Evolutionary conservation across 2,888 invertebrate species (phyloP).

Genomic region (Pristionchus arcanus): DNA sequence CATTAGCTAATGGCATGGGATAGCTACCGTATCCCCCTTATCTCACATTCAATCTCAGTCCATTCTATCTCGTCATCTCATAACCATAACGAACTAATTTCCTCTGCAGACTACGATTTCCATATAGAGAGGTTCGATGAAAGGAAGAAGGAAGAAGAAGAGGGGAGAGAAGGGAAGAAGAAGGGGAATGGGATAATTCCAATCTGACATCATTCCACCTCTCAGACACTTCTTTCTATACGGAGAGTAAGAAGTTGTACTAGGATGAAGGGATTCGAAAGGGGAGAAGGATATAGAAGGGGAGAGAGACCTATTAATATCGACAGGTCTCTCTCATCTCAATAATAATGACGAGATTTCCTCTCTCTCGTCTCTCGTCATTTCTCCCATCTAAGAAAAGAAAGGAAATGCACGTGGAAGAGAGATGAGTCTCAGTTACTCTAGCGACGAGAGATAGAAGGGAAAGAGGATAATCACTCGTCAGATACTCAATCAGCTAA

Average conservation of each 20-base stretch:
- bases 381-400: not conserved
- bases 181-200: constrained; percentile 5
- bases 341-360: constrained; percentile 31
- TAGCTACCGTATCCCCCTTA: too few species aligned
- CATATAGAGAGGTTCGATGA: not conserved
- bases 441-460: not conserved
- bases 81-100: constrained; percentile 13
- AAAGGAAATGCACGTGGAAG: not conserved
- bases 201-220: constrained; percentile 32
- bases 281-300: not conserved
- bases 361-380: not conserved
- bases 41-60: too few species aligned
- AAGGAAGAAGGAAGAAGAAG: not conserved
- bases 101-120: not conserved
- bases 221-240: constrained; percentile 1
- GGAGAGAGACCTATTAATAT: constrained; percentile 7
- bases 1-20: too few species aligned
- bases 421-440: not conserved
- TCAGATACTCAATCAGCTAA: not conserved
- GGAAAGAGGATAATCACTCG: not conserved
- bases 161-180: not conserved
- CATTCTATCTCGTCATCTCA: not conserved
- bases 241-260: not conserved
- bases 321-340: not conserved
- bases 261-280: not conserved